Base-by-base conservation (phyloP, 2,797 vertebrate genomes). In the Adelosebastes latens region DNA sequence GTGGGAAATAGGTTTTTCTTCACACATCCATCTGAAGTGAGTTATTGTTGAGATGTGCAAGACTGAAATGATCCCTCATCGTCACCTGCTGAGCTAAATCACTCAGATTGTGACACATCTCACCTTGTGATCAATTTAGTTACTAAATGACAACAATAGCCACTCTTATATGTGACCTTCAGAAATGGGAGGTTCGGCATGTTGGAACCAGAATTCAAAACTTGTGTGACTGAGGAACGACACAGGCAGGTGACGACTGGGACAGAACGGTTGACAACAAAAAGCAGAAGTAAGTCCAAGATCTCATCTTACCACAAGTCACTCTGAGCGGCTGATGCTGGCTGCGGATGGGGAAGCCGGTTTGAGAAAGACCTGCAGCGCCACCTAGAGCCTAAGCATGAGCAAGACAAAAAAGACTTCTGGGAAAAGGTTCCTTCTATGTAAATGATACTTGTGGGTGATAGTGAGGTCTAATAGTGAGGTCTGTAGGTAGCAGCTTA, bases 291-390 rank as follows among this genome's bases (percentile, higher is more conserved):
- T 2, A 32, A 18, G 36, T 49, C 31, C 14, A 2, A 66, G 0
- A 0, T 29, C 2, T 4, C 3, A 18, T 82, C 90, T 88, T 27
- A 94, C 93, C 88, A 64, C 59, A 75, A 4, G 78, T 20, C 1
- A 20, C 2, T 80, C 59, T 59, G 69, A 77, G 70, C 61, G 85
- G 88, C 80, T 89, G 89, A 11, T 72, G 77, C 63, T 83, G 87
- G 59, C 63, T 72, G 59, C 56, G 52, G 73, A 73, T 27, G 31
- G 83, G 18, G 25, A 88, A 86, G 8, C 39, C 60, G 0, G 49
- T 36, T 4, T 72, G 85, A 66, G 83, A 62, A 32, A 74, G 25
- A 59, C 46, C 83, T 36, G 68, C 79, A 78, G 84, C 31, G 13
- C 79, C 90, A 53, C 81, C 83, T 32, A 78, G 80, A 73, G 78